Evolutionary conservation across 1,140 invertebrate species (phyloP).

Genomic region (Vanessa atalanta): DNA sequence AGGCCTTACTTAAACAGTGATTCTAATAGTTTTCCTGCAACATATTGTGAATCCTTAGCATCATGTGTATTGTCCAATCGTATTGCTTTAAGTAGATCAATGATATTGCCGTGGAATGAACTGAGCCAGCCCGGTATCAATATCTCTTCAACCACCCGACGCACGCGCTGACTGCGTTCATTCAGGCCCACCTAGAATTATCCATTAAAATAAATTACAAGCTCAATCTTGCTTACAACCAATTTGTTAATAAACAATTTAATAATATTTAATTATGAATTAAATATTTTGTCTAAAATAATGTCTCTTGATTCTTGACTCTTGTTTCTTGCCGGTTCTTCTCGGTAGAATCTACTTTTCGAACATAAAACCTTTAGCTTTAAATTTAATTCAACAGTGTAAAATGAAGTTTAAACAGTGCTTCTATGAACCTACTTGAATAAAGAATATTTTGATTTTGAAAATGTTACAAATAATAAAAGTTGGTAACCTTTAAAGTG

Average conservation of each 20-base stretch:
- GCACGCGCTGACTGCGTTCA: conserved; percentile 71
- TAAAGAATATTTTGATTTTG: too few species aligned
- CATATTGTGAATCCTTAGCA: conserved; percentile 77
- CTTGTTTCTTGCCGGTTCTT: too few species aligned
- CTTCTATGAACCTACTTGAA: too few species aligned
- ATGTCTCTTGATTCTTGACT: too few species aligned
- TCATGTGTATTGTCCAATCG: conserved; percentile 73
- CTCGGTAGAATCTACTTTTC: too few species aligned
- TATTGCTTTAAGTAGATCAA: conserved; percentile 74
- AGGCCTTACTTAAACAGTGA: conserved; percentile 73
- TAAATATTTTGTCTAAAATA: too few species aligned
- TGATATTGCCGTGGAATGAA: conserved; percentile 72
- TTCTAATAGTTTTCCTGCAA: conserved; percentile 75
- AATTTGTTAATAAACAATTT: too few species aligned
- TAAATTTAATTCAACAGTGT: too few species aligned
- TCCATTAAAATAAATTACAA: background rate
- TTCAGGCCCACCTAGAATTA: conserved; percentile 71
- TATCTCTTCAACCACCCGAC: conserved; percentile 76
- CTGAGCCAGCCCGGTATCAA: conserved; percentile 76
- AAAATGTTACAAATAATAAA: background rate
- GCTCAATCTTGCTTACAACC: too few species aligned
- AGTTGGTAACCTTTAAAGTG: conserved; percentile 65
- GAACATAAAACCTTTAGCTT: too few species aligned
- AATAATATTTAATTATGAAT: too few species aligned
- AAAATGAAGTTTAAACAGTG: too few species aligned